Evolutionary conservation across 1,140 invertebrate species (phyloP).

Genomic region (Zaprionus lachaisei): DNA sequence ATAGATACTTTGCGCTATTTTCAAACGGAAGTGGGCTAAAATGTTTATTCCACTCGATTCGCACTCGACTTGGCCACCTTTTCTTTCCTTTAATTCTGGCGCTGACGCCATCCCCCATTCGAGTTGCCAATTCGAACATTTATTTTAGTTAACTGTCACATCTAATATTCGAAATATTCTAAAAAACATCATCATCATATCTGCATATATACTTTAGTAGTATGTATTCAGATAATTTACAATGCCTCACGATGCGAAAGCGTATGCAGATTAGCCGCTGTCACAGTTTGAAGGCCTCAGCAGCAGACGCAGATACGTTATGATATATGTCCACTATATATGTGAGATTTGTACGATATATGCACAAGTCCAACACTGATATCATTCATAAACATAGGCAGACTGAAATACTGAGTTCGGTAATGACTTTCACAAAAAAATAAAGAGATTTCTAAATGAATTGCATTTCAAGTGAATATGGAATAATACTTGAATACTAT

Average conservation of each 20-base stretch:
- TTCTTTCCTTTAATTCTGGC: conserved; percentile 68
- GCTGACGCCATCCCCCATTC: conserved; percentile 68
- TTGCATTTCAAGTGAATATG: conserved; percentile 43
- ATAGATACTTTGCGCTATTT: conserved; percentile 46
- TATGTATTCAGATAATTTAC: conserved; percentile 59
- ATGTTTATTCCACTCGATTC: conserved; percentile 48
- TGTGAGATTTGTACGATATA: conserved; percentile 1
- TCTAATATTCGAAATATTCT: conserved; percentile 39
- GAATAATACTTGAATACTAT: background rate
- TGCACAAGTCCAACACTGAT: conserved; percentile 35
- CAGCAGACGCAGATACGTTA: background rate
- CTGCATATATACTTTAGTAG: conserved; percentile 40
- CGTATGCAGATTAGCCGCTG: conserved; percentile 6
- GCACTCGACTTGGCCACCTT: conserved; percentile 33
- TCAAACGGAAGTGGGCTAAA: conserved; percentile 73
- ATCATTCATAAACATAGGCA: conserved; percentile 46
- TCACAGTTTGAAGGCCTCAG: conserved; percentile 1
- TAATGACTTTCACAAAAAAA: conserved; percentile 25
- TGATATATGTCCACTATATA: conserved; percentile 26
- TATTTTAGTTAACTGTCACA: conserved; percentile 64
- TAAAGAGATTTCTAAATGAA: conserved; percentile 11
- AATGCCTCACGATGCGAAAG: conserved; percentile 29
- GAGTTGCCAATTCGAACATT: conserved; percentile 49
- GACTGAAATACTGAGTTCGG: background rate
- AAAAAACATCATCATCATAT: conserved; percentile 10